Percentiles rank a stretch among this genome's conserved stretches.
Evolutionary conservation across 1,140 invertebrate species (phyloP).

Genomic region (Pachypsylla venusta): DNA sequence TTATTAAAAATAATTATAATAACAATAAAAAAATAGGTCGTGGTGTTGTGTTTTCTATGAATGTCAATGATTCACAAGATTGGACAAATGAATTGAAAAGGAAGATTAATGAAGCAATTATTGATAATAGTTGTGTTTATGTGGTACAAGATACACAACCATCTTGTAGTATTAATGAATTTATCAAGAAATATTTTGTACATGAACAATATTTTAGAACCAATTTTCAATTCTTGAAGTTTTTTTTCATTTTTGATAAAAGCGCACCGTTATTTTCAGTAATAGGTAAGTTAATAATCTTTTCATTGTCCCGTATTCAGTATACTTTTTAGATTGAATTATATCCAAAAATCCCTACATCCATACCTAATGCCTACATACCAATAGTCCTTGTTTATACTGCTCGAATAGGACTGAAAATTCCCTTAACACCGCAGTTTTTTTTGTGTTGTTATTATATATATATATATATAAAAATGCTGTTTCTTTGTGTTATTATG

Average conservation of each 20-base stretch:
- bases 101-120: not conserved
- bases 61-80: not conserved
- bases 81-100: not conserved
- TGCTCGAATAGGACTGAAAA: no score
- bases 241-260: slow-evolving; percentile 14
- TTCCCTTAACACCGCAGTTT: no score
- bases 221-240: slow-evolving; percentile 1
- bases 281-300: not conserved
- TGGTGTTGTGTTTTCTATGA: not conserved
- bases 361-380: no score
- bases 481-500: no score
- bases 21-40: not conserved
- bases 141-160: not conserved
- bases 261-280: slow-evolving; percentile 4
- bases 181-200: not conserved
- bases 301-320: no score
- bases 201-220: not conserved
- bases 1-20: not conserved
- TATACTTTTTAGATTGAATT: no score
- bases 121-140: not conserved
- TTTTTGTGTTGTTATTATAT: no score
- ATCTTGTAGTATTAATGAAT: not conserved
- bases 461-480: no score
- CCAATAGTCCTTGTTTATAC: no score
- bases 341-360: no score